Conservation (phyloP, 2,888 invertebrate genomes). For the Embidobia sp. region DNA sequence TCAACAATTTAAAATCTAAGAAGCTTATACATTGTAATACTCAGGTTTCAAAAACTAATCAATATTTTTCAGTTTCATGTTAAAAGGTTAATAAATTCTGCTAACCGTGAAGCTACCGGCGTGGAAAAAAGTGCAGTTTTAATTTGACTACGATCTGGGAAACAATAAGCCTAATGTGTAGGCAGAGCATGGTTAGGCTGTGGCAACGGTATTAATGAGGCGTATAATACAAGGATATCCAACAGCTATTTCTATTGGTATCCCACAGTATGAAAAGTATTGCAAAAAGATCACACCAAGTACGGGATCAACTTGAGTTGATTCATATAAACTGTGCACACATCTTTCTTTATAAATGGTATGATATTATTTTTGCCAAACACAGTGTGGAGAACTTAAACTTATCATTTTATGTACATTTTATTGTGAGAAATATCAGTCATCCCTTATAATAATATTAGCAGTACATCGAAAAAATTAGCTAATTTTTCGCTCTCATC, state of each 20-base stretch:
- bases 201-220: conserved; percentile 53
- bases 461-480: no score
- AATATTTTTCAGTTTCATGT: no score
- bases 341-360: neutral
- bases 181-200: conserved; percentile 9
- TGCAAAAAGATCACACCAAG: conserved; percentile 9
- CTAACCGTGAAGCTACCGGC: conserved; percentile 18
- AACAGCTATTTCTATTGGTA: conserved; percentile 37
- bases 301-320: conserved; percentile 13
- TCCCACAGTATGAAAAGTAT: conserved; percentile 44
- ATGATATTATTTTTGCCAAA: neutral
- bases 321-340: conserved; percentile 27
- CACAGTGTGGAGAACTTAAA: neutral
- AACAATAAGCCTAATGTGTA: conserved; percentile 53
- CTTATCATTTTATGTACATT: no score
- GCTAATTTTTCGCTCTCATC: no score
- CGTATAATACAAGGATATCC: conserved; percentile 43
- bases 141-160: conserved; percentile 46
- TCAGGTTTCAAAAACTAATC: no score
- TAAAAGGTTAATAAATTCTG: conserved; percentile 39
- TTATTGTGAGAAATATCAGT: no score
- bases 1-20: no score
- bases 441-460: no score
- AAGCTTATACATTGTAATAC: no score
- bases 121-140: conserved; percentile 38